phyloP scores from a whole-genome alignment of 2,888 invertebrate species.

The Adela reaumurella region DNA sequence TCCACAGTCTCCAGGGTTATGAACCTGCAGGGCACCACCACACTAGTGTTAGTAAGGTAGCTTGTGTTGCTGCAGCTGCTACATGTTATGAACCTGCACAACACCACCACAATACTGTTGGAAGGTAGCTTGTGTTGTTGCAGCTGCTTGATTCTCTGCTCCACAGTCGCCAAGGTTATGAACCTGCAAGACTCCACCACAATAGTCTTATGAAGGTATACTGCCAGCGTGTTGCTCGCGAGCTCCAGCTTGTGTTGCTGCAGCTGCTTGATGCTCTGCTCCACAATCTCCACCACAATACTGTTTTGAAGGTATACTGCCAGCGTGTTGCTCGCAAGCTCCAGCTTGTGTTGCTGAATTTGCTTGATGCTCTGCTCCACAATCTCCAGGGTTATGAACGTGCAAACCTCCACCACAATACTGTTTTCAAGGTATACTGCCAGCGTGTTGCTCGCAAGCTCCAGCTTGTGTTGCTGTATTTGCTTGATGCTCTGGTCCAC shows the following conservation, averaged over 20 bases:
- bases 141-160: slow-evolving; percentile 75
- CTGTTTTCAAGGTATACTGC: no score
- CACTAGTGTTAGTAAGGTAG: slow-evolving; percentile 42
- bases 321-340: slow-evolving; percentile 71
- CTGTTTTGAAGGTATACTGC: slow-evolving; percentile 67
- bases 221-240: neutral
- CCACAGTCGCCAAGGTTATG: slow-evolving; percentile 81
- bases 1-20: slow-evolving; percentile 85
- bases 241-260: slow-evolving; percentile 62
- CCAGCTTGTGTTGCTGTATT: slow-evolving; percentile 77
- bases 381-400: slow-evolving; percentile 79
- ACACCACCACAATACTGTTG: no score
- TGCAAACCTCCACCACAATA: slow-evolving; percentile 19
- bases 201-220: no score
- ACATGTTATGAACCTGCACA: slow-evolving; percentile 73
- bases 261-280: slow-evolving; percentile 77
- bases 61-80: slow-evolving; percentile 79
- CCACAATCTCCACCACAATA: no score
- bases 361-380: slow-evolving; percentile 83
- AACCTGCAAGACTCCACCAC: slow-evolving; percentile 51
- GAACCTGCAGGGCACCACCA: slow-evolving; percentile 51
- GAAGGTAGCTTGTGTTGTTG: slow-evolving; percentile 77
- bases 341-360: slow-evolving; percentile 77
- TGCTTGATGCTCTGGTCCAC: slow-evolving; percentile 83
- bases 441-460: slow-evolving; percentile 71